Percentiles rank a stretch among this genome's conserved stretches.
These are phyloP conservation scores for Pipistrellus pipistrellus DNA, from an alignment of 2,797 vertebrate species.

Conservation along the genomic window DNA sequence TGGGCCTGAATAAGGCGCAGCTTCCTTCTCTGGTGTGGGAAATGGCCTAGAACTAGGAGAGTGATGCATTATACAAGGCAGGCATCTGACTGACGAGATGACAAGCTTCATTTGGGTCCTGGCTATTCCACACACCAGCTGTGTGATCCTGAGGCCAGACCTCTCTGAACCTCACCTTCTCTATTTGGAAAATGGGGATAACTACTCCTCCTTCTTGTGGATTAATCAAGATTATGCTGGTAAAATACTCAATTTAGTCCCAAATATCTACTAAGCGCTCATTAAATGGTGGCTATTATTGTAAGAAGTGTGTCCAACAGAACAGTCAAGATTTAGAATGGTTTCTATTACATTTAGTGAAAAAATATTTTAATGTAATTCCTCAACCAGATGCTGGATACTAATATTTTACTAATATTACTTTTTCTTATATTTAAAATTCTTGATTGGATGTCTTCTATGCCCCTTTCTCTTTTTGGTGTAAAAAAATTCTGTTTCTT, in stretches of 20 bases:
- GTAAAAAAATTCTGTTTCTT: conserved; percentile 20
- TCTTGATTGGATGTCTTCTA: not conserved
- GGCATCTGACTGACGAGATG: too few relatives aligned
- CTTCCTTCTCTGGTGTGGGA: not conserved
- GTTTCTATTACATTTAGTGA: not conserved
- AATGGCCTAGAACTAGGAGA: not conserved
- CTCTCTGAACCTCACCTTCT: not conserved
- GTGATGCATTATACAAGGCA: not conserved
- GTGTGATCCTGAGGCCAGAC: not conserved
- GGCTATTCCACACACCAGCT: not conserved
- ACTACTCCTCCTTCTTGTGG: not conserved
- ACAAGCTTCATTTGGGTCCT: not conserved
- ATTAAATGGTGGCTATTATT: not conserved
- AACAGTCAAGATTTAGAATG: not conserved
- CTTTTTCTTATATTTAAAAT: not conserved
- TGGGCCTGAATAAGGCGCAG: not conserved
- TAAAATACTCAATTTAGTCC: not conserved
- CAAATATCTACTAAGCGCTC: not conserved
- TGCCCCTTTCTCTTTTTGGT: not conserved
- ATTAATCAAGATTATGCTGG: not conserved
- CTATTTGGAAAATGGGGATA: not conserved
- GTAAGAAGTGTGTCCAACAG: not conserved
- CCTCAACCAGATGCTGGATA: not conserved
- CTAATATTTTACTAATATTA: not conserved
- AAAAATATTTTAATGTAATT: not conserved